These are phyloP conservation scores for Cantharis flavilabris DNA, from an alignment of 2,888 invertebrate genomes.

Conservation along the genomic window DNA sequence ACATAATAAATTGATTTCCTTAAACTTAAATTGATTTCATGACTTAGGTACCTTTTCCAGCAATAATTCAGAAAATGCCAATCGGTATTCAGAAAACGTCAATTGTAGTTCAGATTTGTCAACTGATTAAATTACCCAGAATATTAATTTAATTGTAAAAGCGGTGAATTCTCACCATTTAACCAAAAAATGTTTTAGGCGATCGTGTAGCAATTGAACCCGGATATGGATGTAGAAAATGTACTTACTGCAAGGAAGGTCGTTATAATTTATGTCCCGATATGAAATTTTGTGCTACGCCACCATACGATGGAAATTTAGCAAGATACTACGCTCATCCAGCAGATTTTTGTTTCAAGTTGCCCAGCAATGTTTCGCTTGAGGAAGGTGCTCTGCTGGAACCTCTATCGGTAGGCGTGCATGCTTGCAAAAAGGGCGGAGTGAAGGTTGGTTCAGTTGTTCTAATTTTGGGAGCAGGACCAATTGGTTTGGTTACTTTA, in stretches of 20 bases:
- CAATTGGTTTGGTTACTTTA: constrained; percentile 84
- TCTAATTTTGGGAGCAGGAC: constrained; percentile 83
- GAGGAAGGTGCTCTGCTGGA: constrained; percentile 95
- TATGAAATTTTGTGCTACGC: constrained; percentile 91
- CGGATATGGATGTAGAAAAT: constrained; percentile 85
- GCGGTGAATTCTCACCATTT: background rate
- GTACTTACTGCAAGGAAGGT: constrained; percentile 85
- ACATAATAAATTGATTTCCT: no score
- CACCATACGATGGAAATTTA: constrained; percentile 89
- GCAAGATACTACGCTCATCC: constrained; percentile 86
- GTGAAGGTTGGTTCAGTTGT: constrained; percentile 74
- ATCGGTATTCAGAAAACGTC: no score
- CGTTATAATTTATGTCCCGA: constrained; percentile 89
- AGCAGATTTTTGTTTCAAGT: constrained; percentile 86
- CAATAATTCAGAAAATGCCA: no score
- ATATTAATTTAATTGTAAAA: background rate
- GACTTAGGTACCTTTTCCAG: no score
- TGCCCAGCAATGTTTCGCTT: constrained; percentile 86
- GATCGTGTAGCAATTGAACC: constrained; percentile 96
- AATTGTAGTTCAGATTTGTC: no score
- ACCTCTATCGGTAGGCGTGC: constrained; percentile 91
- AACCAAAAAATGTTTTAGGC: constrained; percentile 56
- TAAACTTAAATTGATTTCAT: no score
- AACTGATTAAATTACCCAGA: no score
- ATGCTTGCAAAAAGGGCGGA: constrained; percentile 86